These are phyloP conservation scores for Neoitamus cyanurus DNA, from an alignment of 2,888 invertebrate genomes.

Conservation along the genomic window DNA sequence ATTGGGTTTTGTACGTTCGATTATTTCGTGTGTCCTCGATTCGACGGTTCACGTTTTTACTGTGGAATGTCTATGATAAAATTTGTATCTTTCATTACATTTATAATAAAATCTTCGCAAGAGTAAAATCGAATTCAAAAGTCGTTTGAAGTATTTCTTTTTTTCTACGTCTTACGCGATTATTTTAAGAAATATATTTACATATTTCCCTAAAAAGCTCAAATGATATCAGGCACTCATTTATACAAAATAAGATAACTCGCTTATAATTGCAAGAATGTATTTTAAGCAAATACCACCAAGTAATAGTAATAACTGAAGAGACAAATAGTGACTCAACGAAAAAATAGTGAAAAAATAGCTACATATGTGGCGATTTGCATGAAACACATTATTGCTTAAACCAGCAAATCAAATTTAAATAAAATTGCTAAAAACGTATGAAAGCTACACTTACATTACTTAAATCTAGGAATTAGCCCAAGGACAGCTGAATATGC, in stretches of 20 bases:
- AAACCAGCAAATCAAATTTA: background rate
- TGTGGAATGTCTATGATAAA: conserved; percentile 12
- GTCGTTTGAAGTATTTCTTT: background rate
- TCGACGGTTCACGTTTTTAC: background rate
- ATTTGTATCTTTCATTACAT: conserved; percentile 14
- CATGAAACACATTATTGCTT: background rate
- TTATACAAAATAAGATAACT: conserved; percentile 32
- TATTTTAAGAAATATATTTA: background rate
- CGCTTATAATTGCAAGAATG: background rate
- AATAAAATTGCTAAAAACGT: background rate
- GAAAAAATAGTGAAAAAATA: too few relatives aligned
- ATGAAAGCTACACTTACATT: conserved; percentile 30
- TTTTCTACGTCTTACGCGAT: background rate
- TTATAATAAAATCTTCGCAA: conserved; percentile 2
- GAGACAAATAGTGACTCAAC: too few relatives aligned
- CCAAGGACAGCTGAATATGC: background rate
- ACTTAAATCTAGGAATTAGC: background rate
- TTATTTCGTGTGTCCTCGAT: background rate
- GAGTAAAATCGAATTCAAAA: background rate
- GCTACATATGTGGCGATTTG: background rate
- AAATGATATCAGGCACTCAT: conserved; percentile 44
- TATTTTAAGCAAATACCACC: background rate
- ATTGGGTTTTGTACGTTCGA: conserved; percentile 25
- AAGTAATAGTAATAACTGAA: too few relatives aligned
- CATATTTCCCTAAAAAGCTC: conserved; percentile 34